Evolutionary conservation across 2,113 vertebrate genomes (phyloP).

Genomic region (Nothoprocta perdicaria): DNA sequence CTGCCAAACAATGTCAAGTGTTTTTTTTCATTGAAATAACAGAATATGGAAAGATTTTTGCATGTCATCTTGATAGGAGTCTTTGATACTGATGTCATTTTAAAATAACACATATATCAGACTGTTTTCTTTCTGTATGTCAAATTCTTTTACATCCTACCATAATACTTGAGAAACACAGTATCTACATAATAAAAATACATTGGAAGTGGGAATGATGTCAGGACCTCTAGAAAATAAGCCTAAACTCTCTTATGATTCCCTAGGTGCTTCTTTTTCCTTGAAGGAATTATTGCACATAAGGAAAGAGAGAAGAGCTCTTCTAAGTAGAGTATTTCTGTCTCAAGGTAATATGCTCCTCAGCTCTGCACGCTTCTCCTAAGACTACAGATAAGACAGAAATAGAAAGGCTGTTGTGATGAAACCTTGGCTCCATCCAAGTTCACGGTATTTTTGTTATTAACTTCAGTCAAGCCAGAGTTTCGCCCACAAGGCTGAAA

Average conservation of each 20-base stretch:
- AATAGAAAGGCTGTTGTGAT: neutral
- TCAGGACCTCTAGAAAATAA: neutral
- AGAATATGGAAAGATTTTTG: neutral
- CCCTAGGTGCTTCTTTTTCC: neutral
- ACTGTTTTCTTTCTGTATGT: neutral
- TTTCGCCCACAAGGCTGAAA: constrained; percentile 2
- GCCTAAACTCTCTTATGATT: neutral
- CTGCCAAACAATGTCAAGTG: neutral
- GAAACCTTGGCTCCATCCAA: neutral
- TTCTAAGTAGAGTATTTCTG: neutral
- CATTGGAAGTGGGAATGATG: neutral
- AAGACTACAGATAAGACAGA: neutral
- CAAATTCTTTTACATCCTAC: neutral
- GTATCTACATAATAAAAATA: neutral
- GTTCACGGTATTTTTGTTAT: neutral
- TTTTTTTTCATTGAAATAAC: neutral
- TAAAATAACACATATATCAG: neutral
- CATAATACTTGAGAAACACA: neutral
- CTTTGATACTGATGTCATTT: neutral
- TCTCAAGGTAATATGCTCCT: neutral
- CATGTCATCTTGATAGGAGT: neutral
- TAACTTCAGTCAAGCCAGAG: neutral
- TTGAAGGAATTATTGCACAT: neutral
- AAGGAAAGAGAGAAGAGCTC: neutral
- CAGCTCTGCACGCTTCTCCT: neutral